Base-by-base conservation (phyloP, 2,113 vertebrate species). In the Okapia johnstoni region DNA sequence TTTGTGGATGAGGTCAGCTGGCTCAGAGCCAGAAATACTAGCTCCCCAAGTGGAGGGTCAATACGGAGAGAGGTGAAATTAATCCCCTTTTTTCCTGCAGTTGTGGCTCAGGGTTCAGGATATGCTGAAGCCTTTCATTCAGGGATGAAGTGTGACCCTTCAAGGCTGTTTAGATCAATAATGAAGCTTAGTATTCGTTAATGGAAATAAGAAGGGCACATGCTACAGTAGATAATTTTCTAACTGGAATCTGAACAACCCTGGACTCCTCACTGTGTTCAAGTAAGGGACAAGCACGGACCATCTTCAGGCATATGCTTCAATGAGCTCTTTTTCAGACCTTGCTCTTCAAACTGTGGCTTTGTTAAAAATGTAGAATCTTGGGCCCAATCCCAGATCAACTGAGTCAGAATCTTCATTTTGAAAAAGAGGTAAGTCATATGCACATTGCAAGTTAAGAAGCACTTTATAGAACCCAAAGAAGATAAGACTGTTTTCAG, bases 1-100 rank as follows among this genome's bases (percentile, higher is more conserved):
- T 96, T 84, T 95, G 80, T 58, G 86, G 92, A 92, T 97, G 93
- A 97, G 86, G 90, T 97, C 96, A 96, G 73, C 63, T 95, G 91
- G 91, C 93, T 88, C 33, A 58, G 25, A 52, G 93, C 96, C 70
- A 87, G 80, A 96, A 93, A 85, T 77, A 85, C 88, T 63, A 98
- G 46, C 81, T 97, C 81, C 90, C 85, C 63, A 73, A 91, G 77
- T 57, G 61, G 58, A 97, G 54, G 55, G 88, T 89, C 90, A 92
- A 83, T n/a, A 95, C 0, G 1, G 70, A 93, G 84, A 61, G 61
- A 60, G 50, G 36, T 94, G 73, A 97, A 92, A 90, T 94, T 70
- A 96, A 83, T 94, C 57, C 70, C 28, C 79, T 54, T 55, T 57
- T 97, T 96, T 87, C 77, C 70, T 79, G 88, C 25, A 81, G 55